phyloP scores from a whole-genome alignment of 30 jellyfish, hydroid and myxozoan genomes.

The Hydra vulgaris region DNA sequence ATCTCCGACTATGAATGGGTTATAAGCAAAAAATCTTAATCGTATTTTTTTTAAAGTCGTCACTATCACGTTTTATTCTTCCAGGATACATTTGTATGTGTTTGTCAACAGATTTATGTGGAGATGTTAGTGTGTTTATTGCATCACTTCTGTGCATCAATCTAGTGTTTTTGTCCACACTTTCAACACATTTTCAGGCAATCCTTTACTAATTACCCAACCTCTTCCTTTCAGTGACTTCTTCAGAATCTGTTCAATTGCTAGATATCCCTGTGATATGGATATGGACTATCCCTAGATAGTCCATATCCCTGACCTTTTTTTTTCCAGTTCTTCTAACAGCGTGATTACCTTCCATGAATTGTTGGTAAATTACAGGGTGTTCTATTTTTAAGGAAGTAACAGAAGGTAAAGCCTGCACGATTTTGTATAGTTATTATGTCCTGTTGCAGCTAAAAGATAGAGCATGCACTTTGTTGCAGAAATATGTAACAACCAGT shows the following conservation, averaged over 20 bases:
- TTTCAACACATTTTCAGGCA: slow-evolving; percentile 8
- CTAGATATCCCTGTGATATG: neutral
- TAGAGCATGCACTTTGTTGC: slow-evolving; percentile 19
- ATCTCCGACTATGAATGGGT: no score
- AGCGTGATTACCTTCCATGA: slow-evolving; percentile 13
- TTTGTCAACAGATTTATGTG: no score
- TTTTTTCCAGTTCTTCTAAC: neutral
- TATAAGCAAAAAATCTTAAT: no score
- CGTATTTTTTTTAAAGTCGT: slow-evolving; percentile 13
- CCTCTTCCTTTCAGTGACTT: slow-evolving; percentile 24
- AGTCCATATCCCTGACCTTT: slow-evolving; percentile 10
- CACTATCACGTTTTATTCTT: slow-evolving; percentile 16
- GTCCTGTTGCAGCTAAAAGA: slow-evolving; percentile 27
- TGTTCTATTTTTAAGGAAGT: slow-evolving; percentile 1
- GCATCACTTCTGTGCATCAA: slow-evolving; percentile 14
- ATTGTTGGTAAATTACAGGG: slow-evolving; percentile 12
- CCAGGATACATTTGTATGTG: slow-evolving; percentile 19
- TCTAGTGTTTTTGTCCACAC: slow-evolving; percentile 20
- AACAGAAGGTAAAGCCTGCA: slow-evolving; percentile 17
- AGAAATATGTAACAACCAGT: slow-evolving; percentile 10
- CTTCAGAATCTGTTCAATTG: no score
- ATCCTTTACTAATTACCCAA: slow-evolving; percentile 10
- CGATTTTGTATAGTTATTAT: slow-evolving; percentile 21
- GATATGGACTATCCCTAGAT: no score
- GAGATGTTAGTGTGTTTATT: no score